Evolutionary conservation across 1,140 invertebrate species (phyloP), one percentile per base, ranked within the genome.

Genomic region (Tetragnatha versicolor): DNA sequence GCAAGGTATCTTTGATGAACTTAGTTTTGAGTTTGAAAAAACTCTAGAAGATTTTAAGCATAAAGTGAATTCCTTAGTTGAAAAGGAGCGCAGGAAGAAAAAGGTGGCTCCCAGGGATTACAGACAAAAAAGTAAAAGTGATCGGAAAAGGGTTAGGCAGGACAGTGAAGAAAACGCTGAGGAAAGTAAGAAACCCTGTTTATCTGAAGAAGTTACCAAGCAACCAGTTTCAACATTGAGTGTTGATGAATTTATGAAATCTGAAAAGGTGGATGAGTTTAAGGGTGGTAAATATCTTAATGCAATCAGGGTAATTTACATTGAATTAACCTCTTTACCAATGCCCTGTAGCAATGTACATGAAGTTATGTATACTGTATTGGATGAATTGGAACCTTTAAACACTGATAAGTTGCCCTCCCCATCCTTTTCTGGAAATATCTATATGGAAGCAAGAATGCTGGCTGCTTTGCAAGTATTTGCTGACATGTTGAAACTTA

Each of bases 21-120:
- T 79, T 3, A 79, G 65, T 69, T 79, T 68, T 47, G 76, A 79
- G 25, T 79, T 79, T 79, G 76, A 79, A 79, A 79, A 69, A 33
- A 79, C 76, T 17, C 9, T 79, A 20, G 76, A 79, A 33, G 76
- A 79, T 22, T 79, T 79, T 33, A 79, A 60, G 27, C 51, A 79
- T 20, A 77, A 77, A 55, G 14, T 63, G 14, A 55, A 20, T 42
- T 45, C 51, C n/a, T 31, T 79, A 10, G 45, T 79, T 68, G 76
- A 79, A 22, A 79, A 79, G 29, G 76, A 79, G 37, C 14, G 42
- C 33, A 66, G 35, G 2, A 79, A 79, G 42, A 77, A 77, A 33
- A 79, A 79, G 25, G 63, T 69, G 4, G 76, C 60, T 27, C 55
- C 63, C 35, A 17, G 61, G n/a, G 72, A 76, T 49, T 76, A 76